These are phyloP conservation scores for Cosmorhoe ocellata DNA, from an alignment of 2,888 invertebrate genomes.

Conservation along the genomic window DNA sequence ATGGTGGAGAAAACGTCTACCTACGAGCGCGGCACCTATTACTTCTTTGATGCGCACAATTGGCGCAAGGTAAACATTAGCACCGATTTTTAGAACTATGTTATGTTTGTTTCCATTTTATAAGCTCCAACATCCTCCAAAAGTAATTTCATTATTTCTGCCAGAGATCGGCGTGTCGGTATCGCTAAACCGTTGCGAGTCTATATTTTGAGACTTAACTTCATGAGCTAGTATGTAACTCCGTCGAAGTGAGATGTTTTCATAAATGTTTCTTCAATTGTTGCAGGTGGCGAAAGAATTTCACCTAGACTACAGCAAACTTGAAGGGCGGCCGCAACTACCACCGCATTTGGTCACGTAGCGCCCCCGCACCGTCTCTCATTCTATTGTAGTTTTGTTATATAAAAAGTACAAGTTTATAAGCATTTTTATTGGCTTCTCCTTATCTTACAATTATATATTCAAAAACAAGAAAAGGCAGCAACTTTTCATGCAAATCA, in stretches of 20 bases:
- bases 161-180: too few species aligned
- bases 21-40: conserved; percentile 99
- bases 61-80: conserved; percentile 90
- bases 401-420: conserved; percentile 82
- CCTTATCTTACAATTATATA: not conserved
- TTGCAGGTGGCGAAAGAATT: conserved; percentile 96
- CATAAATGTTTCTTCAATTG: conserved; percentile 20
- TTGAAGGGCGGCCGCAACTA: conserved; percentile 95
- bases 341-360: conserved; percentile 85
- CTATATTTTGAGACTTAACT: too few species aligned
- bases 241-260: too few species aligned
- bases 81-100: not conserved
- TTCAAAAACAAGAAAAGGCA: too few species aligned
- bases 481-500: too few species aligned
- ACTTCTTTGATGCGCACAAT: conserved; percentile 99
- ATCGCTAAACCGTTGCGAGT: too few species aligned
- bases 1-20: conserved; percentile 97
- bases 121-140: too few species aligned
- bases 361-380: conserved; percentile 62
- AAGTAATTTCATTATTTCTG: too few species aligned
- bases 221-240: too few species aligned
- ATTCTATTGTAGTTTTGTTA: conserved; percentile 81
- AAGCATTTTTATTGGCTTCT: conserved; percentile 31
- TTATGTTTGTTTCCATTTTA: too few species aligned
- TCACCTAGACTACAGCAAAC: conserved; percentile 98